A percentile compares a stretch with the other conserved stretches of the same genome.
Evolutionary conservation across 2,113 vertebrate species (phyloP).

Genomic region (Pluvianellus socialis): DNA sequence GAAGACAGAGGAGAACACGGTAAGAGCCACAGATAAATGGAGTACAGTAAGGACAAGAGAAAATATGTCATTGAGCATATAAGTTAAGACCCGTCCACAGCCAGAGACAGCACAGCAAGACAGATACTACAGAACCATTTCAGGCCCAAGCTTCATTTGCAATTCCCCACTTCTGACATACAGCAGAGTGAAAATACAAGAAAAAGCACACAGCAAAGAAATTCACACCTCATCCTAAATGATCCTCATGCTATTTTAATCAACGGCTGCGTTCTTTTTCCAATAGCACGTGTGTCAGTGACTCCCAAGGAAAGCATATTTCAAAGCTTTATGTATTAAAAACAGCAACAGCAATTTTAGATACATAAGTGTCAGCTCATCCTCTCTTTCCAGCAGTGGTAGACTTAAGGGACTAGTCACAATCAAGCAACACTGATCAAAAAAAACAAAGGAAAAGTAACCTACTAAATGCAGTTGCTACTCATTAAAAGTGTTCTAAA

Average conservation of each 20-base stretch:
- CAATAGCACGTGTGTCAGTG: accelerated
- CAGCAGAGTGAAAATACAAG: neutral
- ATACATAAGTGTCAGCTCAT: neutral
- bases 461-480: neutral
- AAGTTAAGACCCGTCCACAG: neutral
- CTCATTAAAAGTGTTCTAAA: neutral
- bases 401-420: neutral
- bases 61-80: neutral
- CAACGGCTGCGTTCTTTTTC: neutral
- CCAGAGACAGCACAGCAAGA: neutral
- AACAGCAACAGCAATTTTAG: neutral
- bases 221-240: neutral
- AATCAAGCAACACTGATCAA: neutral
- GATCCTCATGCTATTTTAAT: neutral
- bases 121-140: neutral
- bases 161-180: neutral
- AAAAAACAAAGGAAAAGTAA: neutral
- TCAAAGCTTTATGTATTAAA: neutral
- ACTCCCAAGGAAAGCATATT: neutral
- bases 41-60: neutral
- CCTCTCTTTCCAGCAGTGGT: neutral
- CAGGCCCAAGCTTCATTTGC: neutral
- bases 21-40: neutral
- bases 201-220: neutral
- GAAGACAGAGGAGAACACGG: neutral